phyloP scores from a whole-genome alignment of 2,113 vertebrate species.

The Polypterus bichir region DNA sequence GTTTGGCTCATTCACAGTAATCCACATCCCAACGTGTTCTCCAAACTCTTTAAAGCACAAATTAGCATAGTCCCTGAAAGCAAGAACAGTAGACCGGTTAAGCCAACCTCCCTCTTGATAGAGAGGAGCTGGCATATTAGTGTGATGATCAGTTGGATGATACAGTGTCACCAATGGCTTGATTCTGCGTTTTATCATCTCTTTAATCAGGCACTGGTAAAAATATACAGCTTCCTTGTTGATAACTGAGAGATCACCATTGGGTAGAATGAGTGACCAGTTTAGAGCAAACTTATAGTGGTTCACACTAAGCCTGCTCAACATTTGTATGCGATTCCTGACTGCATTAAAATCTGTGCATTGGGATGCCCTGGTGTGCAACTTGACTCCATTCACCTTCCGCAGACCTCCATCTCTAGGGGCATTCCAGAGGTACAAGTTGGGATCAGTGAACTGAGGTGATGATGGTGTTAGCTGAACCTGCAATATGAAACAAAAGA shows the following conservation, averaged over 20 bases:
- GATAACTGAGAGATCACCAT: conserved; percentile 49
- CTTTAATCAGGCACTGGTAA: conserved; percentile 70
- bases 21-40: conserved; percentile 69
- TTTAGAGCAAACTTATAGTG: conserved; percentile 85
- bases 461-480: conserved; percentile 67
- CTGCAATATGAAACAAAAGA: conserved; percentile 40
- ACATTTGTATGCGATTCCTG: conserved; percentile 56
- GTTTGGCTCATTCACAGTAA: conserved; percentile 91
- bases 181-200: conserved; percentile 57
- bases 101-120: conserved; percentile 70
- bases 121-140: conserved; percentile 59
- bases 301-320: conserved; percentile 62
- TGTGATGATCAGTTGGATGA: conserved; percentile 57
- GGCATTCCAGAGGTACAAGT: conserved; percentile 81
- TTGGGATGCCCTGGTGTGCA: conserved; percentile 63
- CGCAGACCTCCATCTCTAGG: conserved; percentile 65
- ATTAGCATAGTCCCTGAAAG: conserved; percentile 66
- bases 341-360: conserved; percentile 82
- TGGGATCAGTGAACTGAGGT: conserved; percentile 75
- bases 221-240: conserved; percentile 69
- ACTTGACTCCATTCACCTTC: conserved; percentile 56
- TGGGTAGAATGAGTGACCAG: conserved; percentile 78
- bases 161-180: conserved; percentile 69
- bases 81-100: conserved; percentile 51
- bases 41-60: conserved; percentile 81